phyloP scores from a whole-genome alignment of 2,797 vertebrate genomes.

The Eulemur mongoz region DNA sequence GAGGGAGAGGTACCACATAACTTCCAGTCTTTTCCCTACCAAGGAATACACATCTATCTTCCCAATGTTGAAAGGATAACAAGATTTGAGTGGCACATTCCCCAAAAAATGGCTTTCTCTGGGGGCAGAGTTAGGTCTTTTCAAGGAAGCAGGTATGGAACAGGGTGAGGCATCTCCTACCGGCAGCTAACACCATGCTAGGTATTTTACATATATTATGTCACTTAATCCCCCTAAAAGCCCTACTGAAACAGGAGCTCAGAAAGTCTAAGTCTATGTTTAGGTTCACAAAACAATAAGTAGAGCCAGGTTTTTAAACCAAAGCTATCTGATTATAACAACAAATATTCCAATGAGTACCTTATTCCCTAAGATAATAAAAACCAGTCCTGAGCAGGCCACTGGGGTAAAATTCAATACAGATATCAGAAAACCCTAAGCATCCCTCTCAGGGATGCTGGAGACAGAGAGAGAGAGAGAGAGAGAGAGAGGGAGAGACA shows the following conservation, averaged over 20 bases:
- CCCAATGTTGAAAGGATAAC: not conserved
- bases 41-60: not conserved
- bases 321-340: not conserved
- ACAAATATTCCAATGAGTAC: not conserved
- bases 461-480: not conserved
- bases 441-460: not conserved
- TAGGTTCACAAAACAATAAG: not conserved
- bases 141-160: not conserved
- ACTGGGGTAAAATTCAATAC: not conserved
- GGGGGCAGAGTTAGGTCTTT: not conserved
- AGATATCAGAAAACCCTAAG: not conserved
- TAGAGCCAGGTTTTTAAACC: not conserved
- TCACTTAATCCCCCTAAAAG: not conserved
- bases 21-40: not conserved
- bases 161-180: not conserved
- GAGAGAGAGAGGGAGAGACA: not conserved
- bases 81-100: not conserved
- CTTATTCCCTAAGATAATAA: not conserved
- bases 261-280: not conserved
- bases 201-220: not conserved
- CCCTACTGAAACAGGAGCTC: not conserved
- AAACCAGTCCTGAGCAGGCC: not conserved
- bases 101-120: not conserved
- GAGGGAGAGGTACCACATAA: not conserved
- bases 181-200: not conserved